A percentile compares a stretch with the other conserved stretches of the same genome.
phyloP scores from a whole-genome alignment of 2,888 invertebrate species.

The Stratiomys singularior region DNA sequence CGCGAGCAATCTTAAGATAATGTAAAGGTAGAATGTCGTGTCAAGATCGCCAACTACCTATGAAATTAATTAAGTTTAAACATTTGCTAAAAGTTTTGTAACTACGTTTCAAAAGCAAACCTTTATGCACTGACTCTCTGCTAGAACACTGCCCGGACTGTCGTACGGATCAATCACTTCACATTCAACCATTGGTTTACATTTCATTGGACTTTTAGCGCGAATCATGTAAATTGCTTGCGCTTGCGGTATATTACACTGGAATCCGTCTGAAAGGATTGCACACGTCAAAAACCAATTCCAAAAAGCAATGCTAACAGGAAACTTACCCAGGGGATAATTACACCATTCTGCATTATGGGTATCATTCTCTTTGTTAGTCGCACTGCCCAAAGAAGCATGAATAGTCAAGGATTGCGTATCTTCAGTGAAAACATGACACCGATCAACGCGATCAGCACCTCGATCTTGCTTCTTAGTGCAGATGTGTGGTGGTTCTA shows the following conservation, averaged over 20 bases:
- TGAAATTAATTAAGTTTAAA: slow-evolving; percentile 7
- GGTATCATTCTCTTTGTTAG: slow-evolving; percentile 63
- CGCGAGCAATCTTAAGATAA: slow-evolving; percentile 74
- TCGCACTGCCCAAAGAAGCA: slow-evolving; percentile 68
- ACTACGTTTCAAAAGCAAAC: slow-evolving; percentile 52
- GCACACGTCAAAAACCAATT: no score
- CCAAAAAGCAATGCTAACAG: no score
- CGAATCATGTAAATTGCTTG: slow-evolving; percentile 64
- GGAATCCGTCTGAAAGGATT: slow-evolving; percentile 66
- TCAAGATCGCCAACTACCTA: slow-evolving; percentile 71
- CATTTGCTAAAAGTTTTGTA: no score
- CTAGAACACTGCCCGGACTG: slow-evolving; percentile 72
- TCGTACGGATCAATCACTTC: slow-evolving; percentile 78
- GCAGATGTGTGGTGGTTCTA: slow-evolving; percentile 72
- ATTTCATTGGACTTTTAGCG: slow-evolving; percentile 61
- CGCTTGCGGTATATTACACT: slow-evolving; percentile 72
- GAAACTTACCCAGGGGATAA: slow-evolving; percentile 70
- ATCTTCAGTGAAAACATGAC: slow-evolving; percentile 72
- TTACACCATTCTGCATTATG: slow-evolving; percentile 72
- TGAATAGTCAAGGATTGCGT: slow-evolving; percentile 68
- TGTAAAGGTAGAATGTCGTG: slow-evolving; percentile 77
- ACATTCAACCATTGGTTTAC: slow-evolving; percentile 77
- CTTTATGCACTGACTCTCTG: slow-evolving; percentile 74
- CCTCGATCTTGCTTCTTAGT: slow-evolving; percentile 58
- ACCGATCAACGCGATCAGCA: slow-evolving; percentile 61